Conservation (phyloP, 2,888 invertebrate species). For the Dyspetes luteomarginatus region DNA sequence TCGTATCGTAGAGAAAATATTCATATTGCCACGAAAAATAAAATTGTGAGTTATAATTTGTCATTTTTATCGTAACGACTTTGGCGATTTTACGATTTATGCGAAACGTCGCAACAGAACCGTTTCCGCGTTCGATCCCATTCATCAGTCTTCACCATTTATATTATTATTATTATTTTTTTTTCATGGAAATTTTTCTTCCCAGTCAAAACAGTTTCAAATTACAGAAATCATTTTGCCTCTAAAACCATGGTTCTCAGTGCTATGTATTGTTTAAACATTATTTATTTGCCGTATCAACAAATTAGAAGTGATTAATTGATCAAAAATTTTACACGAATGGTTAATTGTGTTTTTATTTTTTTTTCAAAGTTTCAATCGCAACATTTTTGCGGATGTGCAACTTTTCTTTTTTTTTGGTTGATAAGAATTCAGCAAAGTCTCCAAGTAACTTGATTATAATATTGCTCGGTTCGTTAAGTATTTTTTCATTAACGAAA, state of each 20-base stretch:
- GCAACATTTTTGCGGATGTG: not conserved
- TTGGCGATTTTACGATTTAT: constrained; percentile 10
- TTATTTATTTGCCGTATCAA: not conserved
- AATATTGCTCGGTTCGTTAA: not conserved
- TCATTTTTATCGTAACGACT: constrained; percentile 1
- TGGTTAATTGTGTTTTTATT: not conserved
- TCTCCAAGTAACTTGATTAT: not conserved
- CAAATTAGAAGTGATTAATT: not conserved
- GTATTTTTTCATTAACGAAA: not conserved
- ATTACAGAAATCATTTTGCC: not conserved
- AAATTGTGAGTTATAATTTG: constrained; percentile 2
- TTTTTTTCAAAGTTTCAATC: not conserved
- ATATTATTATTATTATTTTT: not conserved
- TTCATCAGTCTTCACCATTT: constrained; percentile 41
- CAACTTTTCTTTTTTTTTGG: not conserved
- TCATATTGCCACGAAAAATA: not conserved
- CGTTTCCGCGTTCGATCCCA: constrained; percentile 17
- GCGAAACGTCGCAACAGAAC: constrained; percentile 19
- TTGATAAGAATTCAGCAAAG: not conserved
- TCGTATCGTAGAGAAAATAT: not conserved
- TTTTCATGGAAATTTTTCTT: constrained; percentile 5
- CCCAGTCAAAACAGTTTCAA: not conserved
- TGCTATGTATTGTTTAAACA: not conserved
- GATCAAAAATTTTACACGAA: not conserved
- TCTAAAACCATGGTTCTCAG: too few species aligned